phyloP scores from a whole-genome alignment of 2,113 vertebrate species.

The Monopterus albus region DNA sequence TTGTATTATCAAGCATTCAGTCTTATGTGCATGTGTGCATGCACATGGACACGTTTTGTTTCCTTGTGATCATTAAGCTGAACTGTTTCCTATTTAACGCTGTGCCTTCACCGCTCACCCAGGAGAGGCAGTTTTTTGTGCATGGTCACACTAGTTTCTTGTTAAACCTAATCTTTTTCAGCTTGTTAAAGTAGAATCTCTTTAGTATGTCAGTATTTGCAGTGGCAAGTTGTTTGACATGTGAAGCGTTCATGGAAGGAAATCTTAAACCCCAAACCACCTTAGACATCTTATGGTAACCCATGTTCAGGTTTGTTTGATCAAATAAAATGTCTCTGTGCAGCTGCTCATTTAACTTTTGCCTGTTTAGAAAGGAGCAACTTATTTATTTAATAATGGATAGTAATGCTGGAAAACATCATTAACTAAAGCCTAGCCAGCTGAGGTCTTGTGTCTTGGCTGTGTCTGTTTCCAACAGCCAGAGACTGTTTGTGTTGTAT shows the following conservation, averaged over 20 bases:
- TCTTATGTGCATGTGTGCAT: neutral
- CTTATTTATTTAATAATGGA: constrained; percentile 5
- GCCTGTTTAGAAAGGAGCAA: neutral
- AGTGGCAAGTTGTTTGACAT: neutral
- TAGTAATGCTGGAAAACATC: constrained; percentile 11
- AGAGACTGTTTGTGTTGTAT: too few species aligned
- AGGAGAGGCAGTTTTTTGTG: too few species aligned
- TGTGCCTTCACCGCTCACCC: constrained; percentile 1
- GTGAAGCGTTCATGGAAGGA: neutral
- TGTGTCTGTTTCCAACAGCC: too few species aligned
- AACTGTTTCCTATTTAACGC: constrained; percentile 8
- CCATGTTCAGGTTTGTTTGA: neutral
- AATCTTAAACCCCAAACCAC: neutral
- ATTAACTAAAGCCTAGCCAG: neutral
- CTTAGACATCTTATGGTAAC: too few species aligned
- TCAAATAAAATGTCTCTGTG: neutral
- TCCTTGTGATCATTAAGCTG: neutral
- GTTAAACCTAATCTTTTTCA: too few species aligned
- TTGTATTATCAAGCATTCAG: constrained; percentile 11
- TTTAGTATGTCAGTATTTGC: neutral
- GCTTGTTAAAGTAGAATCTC: too few species aligned
- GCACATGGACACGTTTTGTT: neutral
- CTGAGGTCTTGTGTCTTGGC: neutral
- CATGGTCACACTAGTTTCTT: too few species aligned
- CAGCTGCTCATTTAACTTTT: neutral